phyloP scores from a whole-genome alignment of 2,113 vertebrate species.

The Indicator maculatus region DNA sequence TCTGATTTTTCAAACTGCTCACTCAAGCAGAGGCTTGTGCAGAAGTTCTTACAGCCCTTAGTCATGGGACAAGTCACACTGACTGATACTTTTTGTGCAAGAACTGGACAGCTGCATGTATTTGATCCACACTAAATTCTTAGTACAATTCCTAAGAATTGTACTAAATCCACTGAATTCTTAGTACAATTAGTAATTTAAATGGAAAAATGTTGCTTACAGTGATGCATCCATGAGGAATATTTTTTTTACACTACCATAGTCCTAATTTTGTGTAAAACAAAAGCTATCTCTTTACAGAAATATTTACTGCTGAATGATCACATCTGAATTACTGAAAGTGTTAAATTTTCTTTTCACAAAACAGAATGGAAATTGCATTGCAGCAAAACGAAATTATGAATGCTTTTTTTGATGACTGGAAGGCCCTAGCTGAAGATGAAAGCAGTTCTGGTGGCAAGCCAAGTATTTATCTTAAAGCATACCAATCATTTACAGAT shows the following conservation, averaged over 20 bases:
- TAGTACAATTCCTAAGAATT: not conserved
- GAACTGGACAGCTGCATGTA: not conserved
- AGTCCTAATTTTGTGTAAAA: not conserved
- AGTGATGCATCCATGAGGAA: not conserved
- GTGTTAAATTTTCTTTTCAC: not conserved
- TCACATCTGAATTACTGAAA: not conserved
- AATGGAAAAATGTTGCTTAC: not conserved
- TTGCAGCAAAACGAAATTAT: slow-evolving; percentile 90
- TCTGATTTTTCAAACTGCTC: not conserved
- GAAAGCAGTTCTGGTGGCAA: slow-evolving; percentile 74
- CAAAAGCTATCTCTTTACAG: not conserved
- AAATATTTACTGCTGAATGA: not conserved
- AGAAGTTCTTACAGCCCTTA: not conserved
- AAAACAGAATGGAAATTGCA: slow-evolving; percentile 82
- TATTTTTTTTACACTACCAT: not conserved
- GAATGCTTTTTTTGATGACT: slow-evolving; percentile 86
- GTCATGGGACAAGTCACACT: not conserved
- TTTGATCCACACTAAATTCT: not conserved
- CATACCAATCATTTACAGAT: slow-evolving; percentile 85
- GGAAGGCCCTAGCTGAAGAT: slow-evolving; percentile 78
- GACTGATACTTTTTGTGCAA: not conserved
- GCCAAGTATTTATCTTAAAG: slow-evolving; percentile 78
- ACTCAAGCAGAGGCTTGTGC: not conserved
- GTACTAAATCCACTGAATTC: not conserved
- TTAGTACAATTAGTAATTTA: not conserved